Conservation (phyloP, 2,113 vertebrate species). For the Ornithorhynchus anatinus region DNA sequence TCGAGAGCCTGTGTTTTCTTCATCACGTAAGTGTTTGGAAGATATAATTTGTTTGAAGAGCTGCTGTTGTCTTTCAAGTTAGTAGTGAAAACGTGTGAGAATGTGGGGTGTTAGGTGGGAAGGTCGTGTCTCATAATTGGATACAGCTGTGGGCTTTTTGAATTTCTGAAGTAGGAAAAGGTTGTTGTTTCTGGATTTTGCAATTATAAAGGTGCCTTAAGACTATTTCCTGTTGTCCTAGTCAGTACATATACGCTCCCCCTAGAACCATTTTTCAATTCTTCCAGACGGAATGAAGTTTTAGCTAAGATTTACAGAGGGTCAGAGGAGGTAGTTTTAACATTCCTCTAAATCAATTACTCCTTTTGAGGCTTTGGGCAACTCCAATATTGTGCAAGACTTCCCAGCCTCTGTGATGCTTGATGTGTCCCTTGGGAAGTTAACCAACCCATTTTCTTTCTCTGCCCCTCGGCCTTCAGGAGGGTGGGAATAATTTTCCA, state of each 20-base stretch:
- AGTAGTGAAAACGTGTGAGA: neutral
- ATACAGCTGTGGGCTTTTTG: slow-evolving; percentile 41
- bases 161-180: neutral
- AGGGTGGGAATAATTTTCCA: too few relatives aligned
- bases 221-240: slow-evolving; percentile 11
- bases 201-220: neutral
- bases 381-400: neutral
- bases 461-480: too few relatives aligned
- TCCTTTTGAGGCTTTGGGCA: neutral
- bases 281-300: neutral
- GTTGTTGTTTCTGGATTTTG: neutral
- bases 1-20: neutral
- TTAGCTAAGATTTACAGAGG: neutral
- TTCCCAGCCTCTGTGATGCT: neutral
- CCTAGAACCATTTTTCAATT: slow-evolving; percentile 5
- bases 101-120: neutral
- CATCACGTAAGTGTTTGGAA: neutral
- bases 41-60: neutral
- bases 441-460: neutral
- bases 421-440: neutral
- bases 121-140: neutral
- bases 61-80: neutral
- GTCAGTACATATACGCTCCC: neutral
- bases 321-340: neutral
- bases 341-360: neutral